phyloP scores from a whole-genome alignment of 1,140 invertebrate genomes.

The Wasmannia auropunctata region DNA sequence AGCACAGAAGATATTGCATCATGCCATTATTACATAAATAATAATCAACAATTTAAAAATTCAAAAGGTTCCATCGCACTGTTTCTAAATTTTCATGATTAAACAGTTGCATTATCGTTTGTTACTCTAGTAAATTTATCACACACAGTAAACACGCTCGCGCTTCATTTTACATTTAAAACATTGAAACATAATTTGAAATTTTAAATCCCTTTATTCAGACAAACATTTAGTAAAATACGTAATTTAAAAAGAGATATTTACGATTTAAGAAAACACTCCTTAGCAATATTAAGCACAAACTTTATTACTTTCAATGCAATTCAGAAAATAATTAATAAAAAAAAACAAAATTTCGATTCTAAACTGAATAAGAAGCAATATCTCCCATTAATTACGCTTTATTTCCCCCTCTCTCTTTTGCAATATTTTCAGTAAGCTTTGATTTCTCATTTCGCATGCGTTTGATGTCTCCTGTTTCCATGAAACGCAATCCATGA shows the following conservation, averaged over 20 bases:
- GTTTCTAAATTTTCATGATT: constrained; percentile 1
- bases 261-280: background rate
- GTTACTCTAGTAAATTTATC: background rate
- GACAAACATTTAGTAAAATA: background rate
- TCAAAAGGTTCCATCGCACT: background rate
- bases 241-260: background rate
- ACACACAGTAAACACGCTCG: background rate
- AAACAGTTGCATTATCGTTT: background rate
- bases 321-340: background rate
- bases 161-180: background rate
- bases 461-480: constrained; percentile 49
- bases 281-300: background rate
- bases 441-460: constrained; percentile 54
- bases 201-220: background rate
- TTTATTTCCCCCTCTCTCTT: constrained; percentile 16
- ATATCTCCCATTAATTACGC: background rate
- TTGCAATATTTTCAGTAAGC: constrained; percentile 27
- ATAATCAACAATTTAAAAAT: constrained; percentile 14
- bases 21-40: constrained; percentile 4
- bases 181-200: background rate
- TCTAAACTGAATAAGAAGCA: background rate
- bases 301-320: background rate
- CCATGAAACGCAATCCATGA: constrained; percentile 53
- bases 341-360: background rate
- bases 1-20: background rate